Evolutionary conservation across 2,113 vertebrate species (phyloP), one percentile per base, ranked within the genome.

Genomic region (Oxyruncus cristatus): DNA sequence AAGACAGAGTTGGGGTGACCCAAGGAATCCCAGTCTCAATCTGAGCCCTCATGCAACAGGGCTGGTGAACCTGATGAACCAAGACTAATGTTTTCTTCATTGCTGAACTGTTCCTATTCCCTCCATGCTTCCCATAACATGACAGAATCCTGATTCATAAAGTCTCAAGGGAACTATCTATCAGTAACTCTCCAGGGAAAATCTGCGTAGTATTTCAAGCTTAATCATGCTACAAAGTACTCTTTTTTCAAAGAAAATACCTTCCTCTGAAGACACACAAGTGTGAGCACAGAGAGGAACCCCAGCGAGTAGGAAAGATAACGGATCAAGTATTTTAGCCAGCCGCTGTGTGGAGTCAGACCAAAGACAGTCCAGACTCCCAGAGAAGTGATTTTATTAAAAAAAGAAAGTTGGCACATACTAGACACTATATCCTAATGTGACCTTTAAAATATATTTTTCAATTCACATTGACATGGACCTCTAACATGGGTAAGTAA

Each of bases 381-480:
- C 65, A 4, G 6, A 65, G 39, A 74, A 71, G 37, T 6, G 33
- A 66, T 62, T 85, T 50, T 39, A 61, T 61, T 61, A 8, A 39
- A 56, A 56, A 85, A 49, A 79, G 22, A 42, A 76, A 88, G 46
- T 41, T 78, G 65, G 52, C 6, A 3, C 30, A 35, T 23, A 71
- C 14, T 56, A 78, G 52, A 37, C 52, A 5, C 61, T 17, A 17
- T 33, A 85, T 53, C 93, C 89, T 86, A 81, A 92, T 0, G 12
- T 89, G 85, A 96, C 87, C 95, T 91, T 92, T 4, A 59, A 62
- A 94, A 81, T 75, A 21, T 9, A 68, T 55, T 93, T 91, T 89
- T 75, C 92, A 81, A 28, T 88, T 87, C 66, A 15, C 46, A 30
- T 35, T 0, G 2, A 81, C 85, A 93, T 75, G 49, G 22, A 28